A percentile compares a stretch with the other conserved stretches of the same genome.
These are phyloP conservation scores for Saccostrea glomerata DNA, from an alignment of 1,140 invertebrate genomes.

Conservation along the genomic window DNA sequence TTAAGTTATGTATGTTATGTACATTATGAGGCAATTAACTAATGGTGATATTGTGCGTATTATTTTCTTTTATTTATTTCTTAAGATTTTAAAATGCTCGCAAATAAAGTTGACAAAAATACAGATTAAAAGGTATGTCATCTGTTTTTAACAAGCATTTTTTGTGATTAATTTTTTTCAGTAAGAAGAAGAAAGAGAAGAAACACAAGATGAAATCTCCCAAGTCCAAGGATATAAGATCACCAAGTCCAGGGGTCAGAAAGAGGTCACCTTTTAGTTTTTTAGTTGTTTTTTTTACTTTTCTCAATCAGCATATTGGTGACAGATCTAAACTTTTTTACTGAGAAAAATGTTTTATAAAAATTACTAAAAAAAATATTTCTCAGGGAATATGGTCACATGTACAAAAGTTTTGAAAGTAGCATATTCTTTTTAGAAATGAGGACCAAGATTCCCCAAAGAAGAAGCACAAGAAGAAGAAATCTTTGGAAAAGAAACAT, in stretches of 20 bases:
- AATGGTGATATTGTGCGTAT: too few species aligned
- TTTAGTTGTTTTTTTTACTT: neutral
- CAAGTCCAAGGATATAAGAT: slow-evolving; percentile 48
- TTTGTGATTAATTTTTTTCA: slow-evolving; percentile 3
- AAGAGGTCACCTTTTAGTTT: slow-evolving; percentile 7
- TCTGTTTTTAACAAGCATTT: neutral
- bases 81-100: too few species aligned
- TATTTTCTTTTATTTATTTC: too few species aligned
- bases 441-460: slow-evolving; percentile 52
- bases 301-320: neutral
- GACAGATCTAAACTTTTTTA: neutral
- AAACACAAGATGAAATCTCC: slow-evolving; percentile 54
- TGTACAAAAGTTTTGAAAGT: too few species aligned
- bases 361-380: too few species aligned
- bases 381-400: too few species aligned
- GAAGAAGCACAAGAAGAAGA: slow-evolving; percentile 66
- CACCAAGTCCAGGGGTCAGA: slow-evolving; percentile 53
- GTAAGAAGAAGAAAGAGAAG: slow-evolving; percentile 57
- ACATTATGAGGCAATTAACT: too few species aligned
- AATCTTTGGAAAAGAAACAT: slow-evolving; percentile 53
- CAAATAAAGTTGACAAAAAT: too few species aligned
- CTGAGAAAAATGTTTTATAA: too few species aligned
- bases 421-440: neutral
- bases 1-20: too few species aligned
- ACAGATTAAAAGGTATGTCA: too few species aligned